phyloP scores from a whole-genome alignment of 2,888 invertebrate genomes.

The Hemaris fuciformis region DNA sequence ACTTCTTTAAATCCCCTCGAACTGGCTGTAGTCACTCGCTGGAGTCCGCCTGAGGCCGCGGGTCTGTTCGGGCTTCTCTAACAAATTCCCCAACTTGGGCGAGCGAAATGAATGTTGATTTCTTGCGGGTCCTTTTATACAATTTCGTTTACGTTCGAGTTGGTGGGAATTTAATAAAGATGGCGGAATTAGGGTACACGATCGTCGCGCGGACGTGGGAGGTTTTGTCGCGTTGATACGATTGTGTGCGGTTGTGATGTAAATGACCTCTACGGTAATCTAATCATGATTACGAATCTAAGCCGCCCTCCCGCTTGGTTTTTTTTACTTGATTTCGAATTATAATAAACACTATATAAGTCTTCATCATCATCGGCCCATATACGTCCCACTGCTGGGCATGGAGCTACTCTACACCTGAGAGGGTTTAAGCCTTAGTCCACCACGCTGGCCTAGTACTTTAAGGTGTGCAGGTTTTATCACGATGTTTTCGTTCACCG shows the following conservation, averaged over 20 bases:
- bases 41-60: neutral
- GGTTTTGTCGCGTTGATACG: neutral
- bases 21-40: neutral
- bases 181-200: conserved; percentile 2
- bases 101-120: conserved; percentile 41
- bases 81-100: conserved; percentile 41
- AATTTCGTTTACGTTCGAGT: conserved; percentile 12
- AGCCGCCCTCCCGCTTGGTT: neutral
- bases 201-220: conserved; percentile 7
- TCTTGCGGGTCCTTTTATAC: conserved; percentile 24
- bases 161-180: conserved; percentile 14
- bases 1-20: neutral
- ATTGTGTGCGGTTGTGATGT: neutral
- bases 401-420: too few relatives aligned
- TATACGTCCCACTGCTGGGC: too few relatives aligned
- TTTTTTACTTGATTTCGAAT: too few relatives aligned
- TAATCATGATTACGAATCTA: neutral
- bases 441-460: too few relatives aligned
- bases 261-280: neutral
- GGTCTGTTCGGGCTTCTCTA: conserved; percentile 40
- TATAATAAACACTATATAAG: too few relatives aligned
- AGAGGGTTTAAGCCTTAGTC: too few relatives aligned
- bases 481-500: too few relatives aligned
- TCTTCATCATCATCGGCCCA: too few relatives aligned
- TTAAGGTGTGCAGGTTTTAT: too few relatives aligned